These are phyloP conservation scores for Bacillus rossius DNA, from an alignment of 1,140 invertebrate species.

Conservation along the genomic window DNA sequence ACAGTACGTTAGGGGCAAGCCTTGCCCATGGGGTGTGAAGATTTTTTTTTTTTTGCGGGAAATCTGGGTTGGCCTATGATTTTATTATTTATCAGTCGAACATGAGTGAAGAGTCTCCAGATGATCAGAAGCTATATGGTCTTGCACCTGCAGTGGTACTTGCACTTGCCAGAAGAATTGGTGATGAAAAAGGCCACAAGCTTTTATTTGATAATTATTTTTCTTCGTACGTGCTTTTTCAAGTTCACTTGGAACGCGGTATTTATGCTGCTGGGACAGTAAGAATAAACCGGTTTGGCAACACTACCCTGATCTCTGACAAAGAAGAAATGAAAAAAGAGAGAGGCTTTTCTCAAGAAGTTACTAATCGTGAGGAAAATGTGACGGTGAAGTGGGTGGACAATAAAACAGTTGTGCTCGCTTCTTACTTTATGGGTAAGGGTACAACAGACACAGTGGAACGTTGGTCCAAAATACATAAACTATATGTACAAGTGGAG, in stretches of 20 bases:
- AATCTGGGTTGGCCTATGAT: slow-evolving; percentile 25
- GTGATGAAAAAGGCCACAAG: background rate
- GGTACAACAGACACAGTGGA: slow-evolving; percentile 16
- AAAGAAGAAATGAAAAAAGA: slow-evolving; percentile 18
- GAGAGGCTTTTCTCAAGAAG: slow-evolving; percentile 9
- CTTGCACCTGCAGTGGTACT: slow-evolving; percentile 2
- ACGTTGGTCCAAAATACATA: slow-evolving; percentile 13
- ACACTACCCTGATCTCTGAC: slow-evolving; percentile 13
- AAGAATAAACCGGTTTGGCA: slow-evolving; percentile 14
- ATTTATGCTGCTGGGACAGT: slow-evolving; percentile 18
- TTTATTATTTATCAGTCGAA: slow-evolving; percentile 27
- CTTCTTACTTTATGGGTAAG: slow-evolving; percentile 15
- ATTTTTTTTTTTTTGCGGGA: slow-evolving; percentile 28
- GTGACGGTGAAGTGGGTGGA: slow-evolving; percentile 19
- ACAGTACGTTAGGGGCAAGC: slow-evolving; percentile 9
- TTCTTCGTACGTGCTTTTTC: slow-evolving; percentile 8
- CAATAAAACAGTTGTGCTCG: slow-evolving; percentile 14
- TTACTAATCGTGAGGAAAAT: slow-evolving; percentile 13
- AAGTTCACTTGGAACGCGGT: background rate
- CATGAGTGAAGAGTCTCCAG: slow-evolving; percentile 4
- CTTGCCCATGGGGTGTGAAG: slow-evolving; percentile 19
- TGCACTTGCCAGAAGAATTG: slow-evolving; percentile 7
- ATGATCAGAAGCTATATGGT: too few species aligned
- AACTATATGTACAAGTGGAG: slow-evolving; percentile 13
- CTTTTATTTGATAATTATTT: slow-evolving; percentile 25